phyloP scores from a whole-genome alignment of 2,888 invertebrate species.

The Idaea biselata region DNA sequence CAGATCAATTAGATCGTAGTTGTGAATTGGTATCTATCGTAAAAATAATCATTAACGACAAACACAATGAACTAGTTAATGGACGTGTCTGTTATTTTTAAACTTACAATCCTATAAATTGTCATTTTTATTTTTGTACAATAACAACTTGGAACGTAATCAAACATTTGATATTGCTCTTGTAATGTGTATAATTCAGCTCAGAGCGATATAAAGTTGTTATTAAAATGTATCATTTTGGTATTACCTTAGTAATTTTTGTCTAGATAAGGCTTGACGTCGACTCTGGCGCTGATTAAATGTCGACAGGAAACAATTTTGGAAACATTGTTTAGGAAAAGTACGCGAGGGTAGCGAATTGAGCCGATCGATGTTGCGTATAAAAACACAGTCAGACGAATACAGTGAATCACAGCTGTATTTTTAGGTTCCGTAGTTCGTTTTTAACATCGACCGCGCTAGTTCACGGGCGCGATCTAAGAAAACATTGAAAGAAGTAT shows the following conservation, averaged over 20 bases:
- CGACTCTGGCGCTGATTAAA: conserved; percentile 13
- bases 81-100: background rate
- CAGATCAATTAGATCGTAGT: background rate
- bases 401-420: conserved; percentile 38
- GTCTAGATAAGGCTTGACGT: background rate
- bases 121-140: background rate
- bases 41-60: background rate
- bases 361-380: conserved; percentile 8
- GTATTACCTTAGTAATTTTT: background rate
- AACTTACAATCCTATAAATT: background rate
- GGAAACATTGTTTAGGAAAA: conserved; percentile 20
- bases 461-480: conserved; percentile 51
- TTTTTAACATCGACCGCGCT: conserved; percentile 47
- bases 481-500: conserved; percentile 7
- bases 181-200: background rate
- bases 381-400: conserved; percentile 23
- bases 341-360: conserved; percentile 13
- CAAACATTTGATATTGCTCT: background rate
- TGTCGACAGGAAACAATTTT: conserved; percentile 19
- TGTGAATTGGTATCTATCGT: background rate
- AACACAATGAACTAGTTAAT: background rate
- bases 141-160: background rate
- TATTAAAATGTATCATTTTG: background rate
- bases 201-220: background rate
- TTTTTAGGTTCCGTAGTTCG: conserved; percentile 41